Base-by-base conservation (phyloP, 2,113 vertebrate genomes). In the Cygnus atratus region DNA sequence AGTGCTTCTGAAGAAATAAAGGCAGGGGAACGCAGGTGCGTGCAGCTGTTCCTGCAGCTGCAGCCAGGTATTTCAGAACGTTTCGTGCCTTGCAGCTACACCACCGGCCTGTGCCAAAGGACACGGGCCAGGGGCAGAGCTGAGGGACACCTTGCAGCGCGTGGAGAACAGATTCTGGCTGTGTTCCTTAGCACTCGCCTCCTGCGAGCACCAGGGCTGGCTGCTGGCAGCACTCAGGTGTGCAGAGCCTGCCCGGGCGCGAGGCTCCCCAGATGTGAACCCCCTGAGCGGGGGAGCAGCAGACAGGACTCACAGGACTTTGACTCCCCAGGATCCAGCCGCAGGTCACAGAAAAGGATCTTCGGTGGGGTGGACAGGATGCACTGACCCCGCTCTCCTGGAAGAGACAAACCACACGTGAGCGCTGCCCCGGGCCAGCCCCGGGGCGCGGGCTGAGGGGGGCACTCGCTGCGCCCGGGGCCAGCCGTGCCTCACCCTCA, bases 301-400 rank as follows among this genome's bases (percentile, higher is more conserved):
- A 26, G 37, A 75, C 21, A 55, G 52, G 10, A 97, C 99, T 97
- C 75, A 97, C 96, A 97, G 85, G 96, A 99, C 97, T 99, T 99
- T 86, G 99, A 99, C 94, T 99, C 99, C 87, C 99, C 99, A 1
- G 99, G 99, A 89, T 99, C 99, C 95, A 99, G 98, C 35, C 98
- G 95, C 85, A 99, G 97, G 95, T 99, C 99, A 98, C 99, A 99
- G 97, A 99, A 99, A 35, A 99, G 97, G 94, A 99, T 99, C 97
- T 99, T 99, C 9, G 99, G 99, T 67, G 99, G 99, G 0, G 99
- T 99, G 84, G 99, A 99, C 88, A 99, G 98, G 97, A 99, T 99
- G 96, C 99, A 99, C 95, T 99, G 99, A 41, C 99, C 99, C 67
- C 99, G 98, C 85, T 99, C 99, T 84, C 99, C 99, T 99, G 95